Base-by-base conservation (phyloP, 1,140 invertebrate genomes). In the Penaeus indicus region DNA sequence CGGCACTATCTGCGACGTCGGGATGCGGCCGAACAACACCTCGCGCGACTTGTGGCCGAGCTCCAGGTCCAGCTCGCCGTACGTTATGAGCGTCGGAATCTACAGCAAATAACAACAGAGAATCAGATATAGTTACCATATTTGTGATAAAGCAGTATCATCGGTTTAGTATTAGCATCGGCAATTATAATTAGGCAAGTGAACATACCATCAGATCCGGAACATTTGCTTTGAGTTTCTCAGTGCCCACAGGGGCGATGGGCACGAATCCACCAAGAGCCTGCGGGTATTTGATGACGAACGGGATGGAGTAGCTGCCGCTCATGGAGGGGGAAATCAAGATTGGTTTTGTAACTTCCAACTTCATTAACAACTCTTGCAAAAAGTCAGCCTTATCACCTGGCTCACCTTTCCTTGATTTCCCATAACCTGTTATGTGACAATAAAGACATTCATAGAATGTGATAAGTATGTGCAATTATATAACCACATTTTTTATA, bases 1-100 rank as follows among this genome's bases (percentile, higher is more conserved):
- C 63, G 91, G 85, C 67, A 92, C 90, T 18, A 92, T 90, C 64
- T 91, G 91, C 67, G 91, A 91, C 16, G 91, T 91, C 5, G 92
- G 92, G 42, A 94, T 90, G 72, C 91, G 89, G 32, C 90, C 89
- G 25, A 94, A 88, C 88, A 54, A 16, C 7, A 92, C 90, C 19
- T 91, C 79, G 0, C 86, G 27, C n/a, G 92, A 91, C 16, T 60
- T n/a, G 21, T 90, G 87, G 27, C 92, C 93, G 32, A 93, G 84
- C 8, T 75, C 78, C 77, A 89, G 90, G 88, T 94, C 93, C 47
- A 92, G 92, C 62, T 91, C 90, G 5, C 93, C 93, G 91, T 92
- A 92, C 2, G 94, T 91, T 77, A 94, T 92, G 80, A 93, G 83
- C 3, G 93, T 93, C 75, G 93, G 93, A 27, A 92, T 91, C 93